Evolutionary conservation across 2,113 vertebrate species (phyloP).

Genomic region (Sander lucioperca): DNA sequence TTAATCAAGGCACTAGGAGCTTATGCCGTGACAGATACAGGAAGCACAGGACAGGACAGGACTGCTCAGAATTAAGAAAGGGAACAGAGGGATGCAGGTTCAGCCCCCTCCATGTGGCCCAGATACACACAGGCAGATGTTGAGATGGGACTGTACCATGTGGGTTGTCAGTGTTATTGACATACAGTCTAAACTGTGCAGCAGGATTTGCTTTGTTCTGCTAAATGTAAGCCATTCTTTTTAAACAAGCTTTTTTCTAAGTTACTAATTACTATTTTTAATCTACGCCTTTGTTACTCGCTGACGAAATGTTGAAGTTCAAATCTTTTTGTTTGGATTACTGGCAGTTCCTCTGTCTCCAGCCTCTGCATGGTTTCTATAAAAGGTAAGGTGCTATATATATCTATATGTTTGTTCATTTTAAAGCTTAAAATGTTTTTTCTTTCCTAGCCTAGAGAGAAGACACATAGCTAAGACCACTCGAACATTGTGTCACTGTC

Average conservation of each 20-base stretch:
- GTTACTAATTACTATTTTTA: slow-evolving; percentile 5
- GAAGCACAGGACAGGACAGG: slow-evolving; percentile 5
- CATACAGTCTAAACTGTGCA: slow-evolving; percentile 9
- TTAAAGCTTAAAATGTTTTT: neutral
- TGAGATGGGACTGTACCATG: slow-evolving; percentile 70
- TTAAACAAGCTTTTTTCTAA: neutral
- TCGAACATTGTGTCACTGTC: neutral
- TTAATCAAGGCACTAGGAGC: slow-evolving; percentile 21
- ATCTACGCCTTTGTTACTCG: slow-evolving; percentile 3
- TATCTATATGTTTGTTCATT: neutral
- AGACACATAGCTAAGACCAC: neutral
- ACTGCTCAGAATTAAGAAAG: slow-evolving; percentile 33
- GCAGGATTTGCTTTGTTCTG: slow-evolving; percentile 35
- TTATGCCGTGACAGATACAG: neutral
- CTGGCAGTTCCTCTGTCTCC: slow-evolving; percentile 96
- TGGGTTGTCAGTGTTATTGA: slow-evolving; percentile 46
- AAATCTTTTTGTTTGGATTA: slow-evolving; percentile 98
- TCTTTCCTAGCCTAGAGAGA: neutral
- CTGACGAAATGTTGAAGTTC: slow-evolving; percentile 92
- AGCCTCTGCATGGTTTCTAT: slow-evolving; percentile 93
- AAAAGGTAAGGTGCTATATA: slow-evolving; percentile 88
- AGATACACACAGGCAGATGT: slow-evolving; percentile 74
- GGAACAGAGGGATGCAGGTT: slow-evolving; percentile 49
- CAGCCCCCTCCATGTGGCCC: slow-evolving; percentile 69
- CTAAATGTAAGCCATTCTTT: neutral